Evolutionary conservation across 64 coral and sea anemone species (phyloP), one percentile per base, ranked within the genome.

Genomic region (Porites australiensis): DNA sequence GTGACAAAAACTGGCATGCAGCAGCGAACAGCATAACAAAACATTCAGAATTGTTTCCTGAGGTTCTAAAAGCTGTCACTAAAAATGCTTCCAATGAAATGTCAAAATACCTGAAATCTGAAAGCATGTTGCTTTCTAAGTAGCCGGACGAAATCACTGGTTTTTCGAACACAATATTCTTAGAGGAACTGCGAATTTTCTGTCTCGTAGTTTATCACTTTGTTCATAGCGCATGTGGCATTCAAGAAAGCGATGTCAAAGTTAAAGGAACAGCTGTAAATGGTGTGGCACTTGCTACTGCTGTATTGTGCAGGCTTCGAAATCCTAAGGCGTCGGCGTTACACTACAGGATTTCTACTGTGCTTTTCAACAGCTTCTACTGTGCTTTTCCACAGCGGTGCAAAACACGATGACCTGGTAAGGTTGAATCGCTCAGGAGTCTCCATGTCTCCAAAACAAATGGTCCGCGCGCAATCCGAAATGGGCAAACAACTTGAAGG

Each of bases 111-210:
- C 15, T 27, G 10, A 75, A 92, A 8, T 45, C 15, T 23, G 71
- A 66, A 60, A 92, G 90, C 53, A 88, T 93, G 70, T 82, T 93
- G 52, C 84, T 61, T 7, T 20, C 54, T 10, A 80, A 7, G 51
- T 16, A 87, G 14, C 92, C 91, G n/a, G 77, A 78, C 37, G 88
- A 80, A 57, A 67, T 90, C 37, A 19, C 77, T 4, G 50, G 77
- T 50, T 68, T 79, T 69, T 78, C 51, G 7, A 89, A 89, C 58
- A 18, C 20, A 6, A 75, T 85, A 5, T 91, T 92, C 43, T 6
- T 85, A 13, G 71, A 93, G 64, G 91, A 93, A 19, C 43, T 93
- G 15, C 27, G 60, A 18, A 63, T 87, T 22, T 87, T 71, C 27
- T 93, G 72, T 27, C 82, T 82, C 5, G 45, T 87, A 13, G 70